These are phyloP conservation scores for Macaria notata DNA, from an alignment of 2,888 invertebrate genomes.

Conservation along the genomic window DNA sequence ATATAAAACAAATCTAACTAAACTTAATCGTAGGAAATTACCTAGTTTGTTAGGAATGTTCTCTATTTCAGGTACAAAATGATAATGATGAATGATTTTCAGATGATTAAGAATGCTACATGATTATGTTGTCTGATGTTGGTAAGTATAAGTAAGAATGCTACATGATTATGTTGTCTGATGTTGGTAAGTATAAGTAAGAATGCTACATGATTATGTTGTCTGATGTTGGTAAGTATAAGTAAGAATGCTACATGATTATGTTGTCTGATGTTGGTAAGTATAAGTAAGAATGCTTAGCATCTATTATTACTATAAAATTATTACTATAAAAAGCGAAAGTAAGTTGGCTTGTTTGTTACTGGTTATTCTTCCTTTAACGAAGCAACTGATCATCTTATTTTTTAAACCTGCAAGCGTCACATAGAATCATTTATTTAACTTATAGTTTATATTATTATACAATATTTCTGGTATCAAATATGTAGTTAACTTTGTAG, in stretches of 20 bases:
- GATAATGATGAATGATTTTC: conserved; percentile 43
- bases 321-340: no score
- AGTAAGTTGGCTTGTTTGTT: no score
- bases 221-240: conserved; percentile 21
- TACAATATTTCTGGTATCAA: no score
- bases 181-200: conserved; percentile 25
- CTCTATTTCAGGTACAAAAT: conserved; percentile 16
- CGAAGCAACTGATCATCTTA: no score
- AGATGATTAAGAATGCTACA: conserved; percentile 33
- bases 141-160: conserved; percentile 29
- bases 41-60: conserved; percentile 1
- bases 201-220: conserved; percentile 20
- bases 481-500: no score
- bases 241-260: conserved; percentile 22
- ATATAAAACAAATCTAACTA: no score
- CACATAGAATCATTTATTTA: no score
- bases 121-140: conserved; percentile 1
- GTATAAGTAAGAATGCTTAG: conserved; percentile 4
- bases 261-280: conserved; percentile 17
- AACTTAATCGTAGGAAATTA: no score
- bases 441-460: no score
- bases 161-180: conserved; percentile 5
- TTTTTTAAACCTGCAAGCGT: no score
- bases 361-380: no score
- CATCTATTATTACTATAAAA: no score